A percentile compares a stretch with the other conserved stretches of the same genome.
These are phyloP conservation scores for Dascyllus trimaculatus DNA, from an alignment of 2,113 vertebrate species.

Conservation along the genomic window DNA sequence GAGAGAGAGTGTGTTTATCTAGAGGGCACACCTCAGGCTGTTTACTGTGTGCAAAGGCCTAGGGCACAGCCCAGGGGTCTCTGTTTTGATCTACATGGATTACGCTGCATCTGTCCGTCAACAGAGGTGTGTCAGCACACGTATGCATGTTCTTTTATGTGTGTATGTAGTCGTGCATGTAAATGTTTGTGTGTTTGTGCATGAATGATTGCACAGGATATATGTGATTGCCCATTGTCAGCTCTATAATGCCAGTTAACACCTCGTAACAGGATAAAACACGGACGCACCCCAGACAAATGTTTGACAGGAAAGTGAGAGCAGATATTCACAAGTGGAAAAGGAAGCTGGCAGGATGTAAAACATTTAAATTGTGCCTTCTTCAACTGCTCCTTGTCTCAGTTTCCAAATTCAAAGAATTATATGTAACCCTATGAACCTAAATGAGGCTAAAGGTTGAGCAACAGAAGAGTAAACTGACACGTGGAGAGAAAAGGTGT, in stretches of 20 bases:
- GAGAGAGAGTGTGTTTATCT: conserved; percentile 6
- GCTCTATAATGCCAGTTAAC: conserved; percentile 15
- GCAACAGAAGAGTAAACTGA: neutral
- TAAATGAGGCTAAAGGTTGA: neutral
- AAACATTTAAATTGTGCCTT: neutral
- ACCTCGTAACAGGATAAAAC: conserved; percentile 27
- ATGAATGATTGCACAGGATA: conserved; percentile 33
- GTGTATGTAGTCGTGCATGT: neutral
- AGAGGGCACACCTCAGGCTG: conserved; percentile 10
- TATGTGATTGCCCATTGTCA: conserved; percentile 16
- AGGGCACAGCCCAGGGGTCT: conserved; percentile 5
- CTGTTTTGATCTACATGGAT: conserved; percentile 33
- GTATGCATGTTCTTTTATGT: neutral
- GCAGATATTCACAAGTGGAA: neutral
- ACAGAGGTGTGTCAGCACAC: conserved; percentile 13
- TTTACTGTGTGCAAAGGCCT: conserved; percentile 19
- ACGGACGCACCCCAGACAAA: neutral
- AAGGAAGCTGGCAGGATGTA: conserved; percentile 14
- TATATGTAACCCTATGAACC: conserved; percentile 2
- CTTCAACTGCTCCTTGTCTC: neutral
- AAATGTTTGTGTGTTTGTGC: conserved; percentile 11
- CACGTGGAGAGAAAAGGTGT: neutral
- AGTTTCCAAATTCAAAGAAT: neutral
- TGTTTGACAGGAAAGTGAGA: conserved; percentile 15
- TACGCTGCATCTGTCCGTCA: conserved; percentile 36